Conservation (phyloP, 2,797 vertebrate genomes). For the Sebastolobus altivelis region DNA sequence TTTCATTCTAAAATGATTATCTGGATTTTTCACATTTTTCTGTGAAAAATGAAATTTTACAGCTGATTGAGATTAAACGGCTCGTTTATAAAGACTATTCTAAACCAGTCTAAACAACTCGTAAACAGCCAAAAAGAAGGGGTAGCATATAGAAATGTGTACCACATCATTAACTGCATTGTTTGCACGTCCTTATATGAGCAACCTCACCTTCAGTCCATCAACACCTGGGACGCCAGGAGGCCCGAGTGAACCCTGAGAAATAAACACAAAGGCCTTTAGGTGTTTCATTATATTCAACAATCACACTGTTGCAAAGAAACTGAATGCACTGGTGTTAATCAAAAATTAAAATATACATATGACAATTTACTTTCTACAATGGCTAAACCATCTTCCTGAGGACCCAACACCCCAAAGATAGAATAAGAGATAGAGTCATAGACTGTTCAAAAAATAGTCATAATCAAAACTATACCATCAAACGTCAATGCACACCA, state of each 20-base stretch:
- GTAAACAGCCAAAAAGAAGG: background rate
- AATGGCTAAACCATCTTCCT: background rate
- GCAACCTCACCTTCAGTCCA: constrained; percentile 92
- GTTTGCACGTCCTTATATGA: constrained; percentile 4
- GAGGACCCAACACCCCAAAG: background rate
- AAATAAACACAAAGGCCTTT: constrained; percentile 64
- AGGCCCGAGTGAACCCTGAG: constrained; percentile 90
- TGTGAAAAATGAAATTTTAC: background rate
- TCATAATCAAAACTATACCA: constrained; percentile 12
- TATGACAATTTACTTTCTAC: background rate
- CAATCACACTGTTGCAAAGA: background rate
- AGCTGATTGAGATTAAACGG: background rate
- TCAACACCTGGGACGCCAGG: constrained; percentile 91
- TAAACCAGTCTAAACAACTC: background rate
- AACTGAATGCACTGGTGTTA: background rate
- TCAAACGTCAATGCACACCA: constrained; percentile 4
- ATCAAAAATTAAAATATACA: background rate
- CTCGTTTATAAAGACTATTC: background rate
- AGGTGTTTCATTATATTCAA: background rate
- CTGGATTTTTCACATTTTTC: background rate
- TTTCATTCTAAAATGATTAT: background rate
- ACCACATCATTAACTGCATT: background rate
- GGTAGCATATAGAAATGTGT: background rate
- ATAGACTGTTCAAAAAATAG: background rate
- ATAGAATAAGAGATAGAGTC: background rate